Conservation (phyloP, 2,888 invertebrate genomes). For the Portevinia maculata region DNA sequence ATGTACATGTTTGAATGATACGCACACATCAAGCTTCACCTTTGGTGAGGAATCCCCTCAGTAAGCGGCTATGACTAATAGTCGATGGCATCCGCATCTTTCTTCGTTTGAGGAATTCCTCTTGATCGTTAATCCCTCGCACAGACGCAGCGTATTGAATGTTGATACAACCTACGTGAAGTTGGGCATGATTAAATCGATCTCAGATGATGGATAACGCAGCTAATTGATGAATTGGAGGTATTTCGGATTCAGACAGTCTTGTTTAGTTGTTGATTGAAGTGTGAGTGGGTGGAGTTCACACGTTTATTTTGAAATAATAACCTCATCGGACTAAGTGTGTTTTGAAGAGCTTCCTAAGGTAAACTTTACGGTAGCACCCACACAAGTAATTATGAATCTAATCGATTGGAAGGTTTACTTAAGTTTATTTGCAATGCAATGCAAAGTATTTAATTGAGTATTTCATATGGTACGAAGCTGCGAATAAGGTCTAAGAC, state of each 20-base stretch:
- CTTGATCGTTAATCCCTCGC: slow-evolving; percentile 1
- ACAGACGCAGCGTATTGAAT: not conserved
- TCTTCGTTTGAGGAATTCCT: slow-evolving; percentile 26
- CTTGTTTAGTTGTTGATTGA: not conserved
- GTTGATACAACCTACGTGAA: slow-evolving; percentile 23
- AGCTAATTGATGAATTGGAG: slow-evolving; percentile 41
- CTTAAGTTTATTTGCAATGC: no score
- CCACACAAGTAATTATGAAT: no score
- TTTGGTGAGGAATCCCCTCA: slow-evolving; percentile 33
- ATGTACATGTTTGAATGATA: not conserved
- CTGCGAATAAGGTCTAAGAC: no score
- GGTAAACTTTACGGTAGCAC: no score
- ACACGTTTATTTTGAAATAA: slow-evolving; percentile 25
- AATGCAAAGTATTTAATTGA: no score
- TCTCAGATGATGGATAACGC: slow-evolving; percentile 30
- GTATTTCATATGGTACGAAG: no score
- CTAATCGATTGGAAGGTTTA: no score
- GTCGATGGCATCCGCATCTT: slow-evolving; percentile 34
- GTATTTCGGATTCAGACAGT: slow-evolving; percentile 5
- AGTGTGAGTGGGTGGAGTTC: slow-evolving; percentile 27
- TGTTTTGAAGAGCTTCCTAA: no score
- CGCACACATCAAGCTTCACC: not conserved
- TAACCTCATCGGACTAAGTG: not conserved
- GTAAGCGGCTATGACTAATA: slow-evolving; percentile 43
- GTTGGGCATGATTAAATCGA: slow-evolving; percentile 13